phyloP scores from a whole-genome alignment of 2,888 invertebrate species.

The Pyrocoelia pectoralis region DNA sequence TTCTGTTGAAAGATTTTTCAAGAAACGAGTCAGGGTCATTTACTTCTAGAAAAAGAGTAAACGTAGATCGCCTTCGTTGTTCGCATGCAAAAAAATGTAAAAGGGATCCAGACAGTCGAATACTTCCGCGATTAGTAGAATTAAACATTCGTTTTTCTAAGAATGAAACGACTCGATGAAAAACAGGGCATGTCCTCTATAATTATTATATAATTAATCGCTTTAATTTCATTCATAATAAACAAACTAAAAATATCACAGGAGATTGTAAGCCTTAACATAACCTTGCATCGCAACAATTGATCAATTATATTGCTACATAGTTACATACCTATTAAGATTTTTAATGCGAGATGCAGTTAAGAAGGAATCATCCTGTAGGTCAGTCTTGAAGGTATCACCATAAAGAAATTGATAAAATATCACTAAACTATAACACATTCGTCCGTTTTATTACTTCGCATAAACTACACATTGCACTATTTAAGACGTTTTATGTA shows the following conservation, averaged over 20 bases:
- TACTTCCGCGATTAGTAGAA: neutral
- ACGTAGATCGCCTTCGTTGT: neutral
- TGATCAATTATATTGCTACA: neutral
- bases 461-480: conserved; percentile 22
- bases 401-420: conserved; percentile 12
- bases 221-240: conserved; percentile 18
- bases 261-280: neutral
- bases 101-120: neutral
- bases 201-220: conserved; percentile 25
- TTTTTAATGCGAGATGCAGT: conserved; percentile 20
- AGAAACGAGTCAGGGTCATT: conserved; percentile 32
- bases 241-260: conserved; percentile 8
- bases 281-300: conserved; percentile 2
- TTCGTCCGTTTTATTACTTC: conserved; percentile 21
- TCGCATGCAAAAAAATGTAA: neutral
- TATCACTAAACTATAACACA: conserved; percentile 10
- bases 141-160: no score
- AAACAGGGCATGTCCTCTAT: conserved; percentile 1
- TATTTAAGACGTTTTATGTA: neutral
- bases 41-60: conserved; percentile 24
- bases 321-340: conserved; percentile 20
- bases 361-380: conserved; percentile 23
- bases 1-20: conserved; percentile 27
- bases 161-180: conserved; percentile 7
- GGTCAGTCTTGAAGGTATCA: conserved; percentile 29